Evolutionary conservation across 2,797 vertebrate species (phyloP), one percentile per base, ranked within the genome.

Genomic region (Tachyglossus aculeatus): DNA sequence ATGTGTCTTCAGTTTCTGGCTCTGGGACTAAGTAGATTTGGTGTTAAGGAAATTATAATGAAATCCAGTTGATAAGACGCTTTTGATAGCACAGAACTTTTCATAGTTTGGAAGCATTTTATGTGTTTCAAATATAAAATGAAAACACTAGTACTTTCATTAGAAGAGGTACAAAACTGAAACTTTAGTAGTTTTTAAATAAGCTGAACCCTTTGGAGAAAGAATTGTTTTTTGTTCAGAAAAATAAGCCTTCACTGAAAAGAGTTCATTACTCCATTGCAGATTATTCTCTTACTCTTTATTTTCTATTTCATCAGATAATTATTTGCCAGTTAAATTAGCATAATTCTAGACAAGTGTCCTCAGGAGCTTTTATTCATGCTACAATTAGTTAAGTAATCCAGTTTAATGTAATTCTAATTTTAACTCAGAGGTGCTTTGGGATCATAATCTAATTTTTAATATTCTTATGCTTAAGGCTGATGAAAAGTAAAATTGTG

Each of bases 371-470:
- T 66, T 32, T 66, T 68, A 60, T 11, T 5, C 67, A 31, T 67
- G 69, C 4, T 47, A 56, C 8, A 29, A 43, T 63, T 68, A 22
- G 3, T 68, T 58, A 25, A 68, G 33, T 54, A 57, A 57, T 22
- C 9, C 63, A 52, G 77, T 71, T 77, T 75, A 4, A 18, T 32
- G 50, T 2, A 32, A 55, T 69, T 66, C 0, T 0, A 27, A 69
- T 53, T 38, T 71, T 53, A 44, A 61, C 7, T 18, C 66, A 36
- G 32, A 79, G 67, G 2, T 0, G 0, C 64, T n/a, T n/a, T n/a
- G n/a, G n/a, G n/a, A n/a, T n/a, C n/a, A n/a, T 48, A 66, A 65
- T 80, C 74, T 72, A 71, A 41, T 18, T 18, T 18, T 48, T 16
- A 25, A 48, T 16, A 48, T 38, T 68, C 34, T 43, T 12, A 24